A percentile compares a stretch with the other conserved stretches of the same genome.
Conservation (phyloP, 2,797 vertebrate species). For the Triplophysa bombifrons region DNA sequence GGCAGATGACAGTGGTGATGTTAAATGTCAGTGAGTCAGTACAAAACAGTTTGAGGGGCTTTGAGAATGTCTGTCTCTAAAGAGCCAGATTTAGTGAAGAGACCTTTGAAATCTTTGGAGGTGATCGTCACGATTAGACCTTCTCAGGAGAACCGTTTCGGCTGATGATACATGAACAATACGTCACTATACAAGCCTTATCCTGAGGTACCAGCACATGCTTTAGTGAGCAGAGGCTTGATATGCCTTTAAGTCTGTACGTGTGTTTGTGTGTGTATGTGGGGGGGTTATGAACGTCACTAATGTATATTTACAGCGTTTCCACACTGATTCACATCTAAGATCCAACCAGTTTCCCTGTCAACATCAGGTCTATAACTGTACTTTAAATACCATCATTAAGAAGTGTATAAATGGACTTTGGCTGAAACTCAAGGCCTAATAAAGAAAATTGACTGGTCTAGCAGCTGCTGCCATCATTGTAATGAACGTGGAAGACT, state of each 20-base stretch:
- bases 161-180: background rate
- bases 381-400: background rate
- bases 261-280: background rate
- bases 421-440: background rate
- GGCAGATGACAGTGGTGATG: slow-evolving; percentile 9
- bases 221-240: background rate
- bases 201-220: background rate
- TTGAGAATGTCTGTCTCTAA: background rate
- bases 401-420: background rate
- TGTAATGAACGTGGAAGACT: background rate
- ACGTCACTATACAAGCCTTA: background rate
- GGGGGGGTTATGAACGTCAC: background rate
- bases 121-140: background rate
- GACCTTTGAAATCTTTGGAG: slow-evolving; percentile 5
- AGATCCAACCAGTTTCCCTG: background rate
- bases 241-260: background rate
- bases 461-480: background rate
- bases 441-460: background rate
- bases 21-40: slow-evolving; percentile 19
- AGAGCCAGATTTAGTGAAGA: background rate
- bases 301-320: background rate
- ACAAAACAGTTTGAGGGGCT: background rate
- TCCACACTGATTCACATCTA: slow-evolving; percentile 12
- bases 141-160: background rate
- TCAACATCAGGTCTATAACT: background rate